Evolutionary conservation across 2,888 invertebrate genomes (phyloP), one percentile per base, ranked within the genome.

Genomic region (Tanypteryx hageni): DNA sequence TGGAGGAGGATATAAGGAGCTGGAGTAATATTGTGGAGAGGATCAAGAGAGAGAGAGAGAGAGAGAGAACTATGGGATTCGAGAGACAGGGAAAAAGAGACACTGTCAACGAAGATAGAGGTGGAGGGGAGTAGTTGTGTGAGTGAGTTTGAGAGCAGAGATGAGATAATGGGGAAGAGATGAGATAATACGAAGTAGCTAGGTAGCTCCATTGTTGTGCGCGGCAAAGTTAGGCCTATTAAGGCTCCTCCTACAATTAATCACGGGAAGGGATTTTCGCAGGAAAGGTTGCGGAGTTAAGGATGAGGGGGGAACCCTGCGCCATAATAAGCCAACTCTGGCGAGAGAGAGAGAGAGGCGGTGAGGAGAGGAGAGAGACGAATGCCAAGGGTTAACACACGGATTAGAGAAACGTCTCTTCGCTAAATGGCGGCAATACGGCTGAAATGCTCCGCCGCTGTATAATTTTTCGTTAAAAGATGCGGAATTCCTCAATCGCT

Each of bases 201-300:
- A 89, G 89, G 89, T 89, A 56, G 89, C 89, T 61, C 68, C 89
- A 89, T 89, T 89, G 89, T 89, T 89, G 68, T 61, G n/a, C 89
- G 44, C 64, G 89, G 64, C 64, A 64, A 89, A 89, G 89, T 89
- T 89, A 89, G 89, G 89, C 89, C 64, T 89, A 89, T 89, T 89
- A 89, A 89, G 89, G 89, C 64, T 89, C 89, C 89, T 86, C 86
- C 86, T 89, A 68, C 89, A 68, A 89, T 89, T 89, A 89, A 89
- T 89, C 89, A 64, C 89, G 64, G 61, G 89, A 89, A 61, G 89
- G 68, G 64, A 89, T 89, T 89, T 89, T 89, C 89, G 64, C 68
- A 44, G 89, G 89, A 64, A 89, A 89, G 64, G 89, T 58, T 64
- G 56, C n/a, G 68, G 89, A 89, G 89, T 89, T 89, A 27, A 64